Base-by-base conservation (phyloP, 2,113 vertebrate genomes). In the Phyllopteryx taeniolatus region DNA sequence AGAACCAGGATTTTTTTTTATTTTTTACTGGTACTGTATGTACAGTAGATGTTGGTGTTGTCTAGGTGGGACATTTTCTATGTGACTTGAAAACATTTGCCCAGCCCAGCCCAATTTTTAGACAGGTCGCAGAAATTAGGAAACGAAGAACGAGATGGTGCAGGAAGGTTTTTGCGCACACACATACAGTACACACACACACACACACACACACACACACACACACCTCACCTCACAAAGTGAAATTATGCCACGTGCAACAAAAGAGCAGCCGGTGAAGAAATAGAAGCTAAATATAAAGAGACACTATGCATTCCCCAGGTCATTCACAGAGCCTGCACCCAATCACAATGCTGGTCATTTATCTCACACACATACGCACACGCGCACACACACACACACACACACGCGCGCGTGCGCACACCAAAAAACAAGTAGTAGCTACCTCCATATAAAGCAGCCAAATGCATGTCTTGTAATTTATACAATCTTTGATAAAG, bases 271-370 rank as follows among this genome's bases (percentile, higher is more conserved):
- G 76, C 72, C 60, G 35, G 73, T 87, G 85, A 90, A 81, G 79
- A 89, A 89, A 87, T 83, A 66, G 83, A 84, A 84, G 67, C 80
- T 83, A 84, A 88, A 90, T 89, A 79, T 81, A 84, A 91, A 86
- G 86, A 87, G 88, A 89, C 85, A 85, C 71, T 1, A 63, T 54
- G 77, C 85, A 77, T 81, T 89, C 87, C 86, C 82, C 77, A 78
- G 83, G 82, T 88, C 82, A 80, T 82, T 87, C 79, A 62, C 76
- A 70, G 79, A 75, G 72, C 75, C 75, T 54, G 70, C 79, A 80
- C 75, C 79, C 76, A 80, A 87, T 88, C 82, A 80, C 79, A 84
- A 63, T 39, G 76, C 80, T 69, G 43, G 31, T 76, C 77, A 72
- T 84, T 84, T 81, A 82, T 86, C 83, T 80, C 78, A 71, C 73